Evolutionary conservation across 1,140 invertebrate genomes (phyloP).

Genomic region (Trachymyrmex septentrionalis): DNA sequence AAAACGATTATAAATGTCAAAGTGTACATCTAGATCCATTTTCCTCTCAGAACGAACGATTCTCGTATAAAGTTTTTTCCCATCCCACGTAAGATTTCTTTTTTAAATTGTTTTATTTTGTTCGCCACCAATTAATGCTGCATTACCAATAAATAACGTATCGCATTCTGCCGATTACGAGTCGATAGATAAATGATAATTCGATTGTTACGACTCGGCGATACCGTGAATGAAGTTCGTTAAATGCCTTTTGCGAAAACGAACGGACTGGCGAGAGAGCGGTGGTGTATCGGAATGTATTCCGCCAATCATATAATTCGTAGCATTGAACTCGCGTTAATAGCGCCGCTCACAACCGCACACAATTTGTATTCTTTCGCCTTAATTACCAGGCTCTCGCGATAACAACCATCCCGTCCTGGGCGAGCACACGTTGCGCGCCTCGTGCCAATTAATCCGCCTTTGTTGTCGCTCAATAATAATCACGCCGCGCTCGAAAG

Average conservation of each 20-base stretch:
- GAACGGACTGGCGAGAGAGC: background rate
- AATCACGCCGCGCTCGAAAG: slow-evolving; percentile 38
- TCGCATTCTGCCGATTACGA: background rate
- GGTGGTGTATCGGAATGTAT: slow-evolving; percentile 4
- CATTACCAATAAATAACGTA: background rate
- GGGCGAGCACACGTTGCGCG: slow-evolving; percentile 29
- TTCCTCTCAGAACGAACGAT: background rate
- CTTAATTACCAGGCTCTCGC: slow-evolving; percentile 38
- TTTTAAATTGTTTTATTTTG: background rate
- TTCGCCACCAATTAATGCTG: background rate
- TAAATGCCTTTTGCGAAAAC: slow-evolving; percentile 34
- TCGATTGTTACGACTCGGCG: slow-evolving; percentile 4
- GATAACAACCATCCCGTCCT: background rate
- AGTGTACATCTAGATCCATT: slow-evolving; percentile 4
- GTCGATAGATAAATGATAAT: background rate
- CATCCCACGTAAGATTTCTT: background rate
- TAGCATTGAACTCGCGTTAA: slow-evolving; percentile 24
- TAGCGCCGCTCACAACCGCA: slow-evolving; percentile 27
- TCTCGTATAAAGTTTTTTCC: background rate
- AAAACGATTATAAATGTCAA: slow-evolving; percentile 43
- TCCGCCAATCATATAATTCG: slow-evolving; percentile 8
- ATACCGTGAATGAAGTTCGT: slow-evolving; percentile 36
- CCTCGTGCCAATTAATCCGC: slow-evolving; percentile 44
- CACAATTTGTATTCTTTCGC: slow-evolving; percentile 52
- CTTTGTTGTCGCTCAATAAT: slow-evolving; percentile 56